A percentile compares a stretch with the other conserved stretches of the same genome.
These are phyloP conservation scores for Tenrec ecaudatus DNA, from an alignment of 2,113 vertebrate species.

Conservation along the genomic window DNA sequence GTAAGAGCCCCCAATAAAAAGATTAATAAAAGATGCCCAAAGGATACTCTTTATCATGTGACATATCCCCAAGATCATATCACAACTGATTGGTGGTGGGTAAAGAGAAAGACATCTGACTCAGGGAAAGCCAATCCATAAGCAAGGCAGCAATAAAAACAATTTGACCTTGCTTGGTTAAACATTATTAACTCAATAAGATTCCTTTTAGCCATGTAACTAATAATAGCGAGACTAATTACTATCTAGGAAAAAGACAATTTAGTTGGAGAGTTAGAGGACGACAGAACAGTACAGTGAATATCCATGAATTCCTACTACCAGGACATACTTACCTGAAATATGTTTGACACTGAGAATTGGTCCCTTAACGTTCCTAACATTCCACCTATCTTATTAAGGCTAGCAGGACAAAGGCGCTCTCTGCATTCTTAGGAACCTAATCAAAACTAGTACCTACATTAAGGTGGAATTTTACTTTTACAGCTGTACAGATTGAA, in stretches of 20 bases:
- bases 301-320: neutral
- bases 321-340: constrained; percentile 10
- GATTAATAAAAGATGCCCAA: neutral
- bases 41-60: neutral
- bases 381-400: neutral
- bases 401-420: neutral
- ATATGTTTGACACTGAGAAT: neutral
- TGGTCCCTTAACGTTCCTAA: constrained; percentile 44
- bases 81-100: neutral
- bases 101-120: neutral
- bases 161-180: neutral
- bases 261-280: neutral
- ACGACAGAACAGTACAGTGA: neutral
- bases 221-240: neutral
- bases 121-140: constrained; percentile 24
- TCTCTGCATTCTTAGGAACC: constrained; percentile 22
- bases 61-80: neutral
- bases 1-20: too few species aligned
- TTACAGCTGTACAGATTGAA: constrained; percentile 35
- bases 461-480: constrained; percentile 16
- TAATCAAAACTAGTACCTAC: constrained; percentile 19
- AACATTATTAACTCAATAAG: neutral
- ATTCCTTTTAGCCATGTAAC: constrained; percentile 51
- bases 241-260: constrained; percentile 22
- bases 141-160: neutral